Evolutionary conservation across 2,113 vertebrate genomes (phyloP).

Genomic region (Conger conger): DNA sequence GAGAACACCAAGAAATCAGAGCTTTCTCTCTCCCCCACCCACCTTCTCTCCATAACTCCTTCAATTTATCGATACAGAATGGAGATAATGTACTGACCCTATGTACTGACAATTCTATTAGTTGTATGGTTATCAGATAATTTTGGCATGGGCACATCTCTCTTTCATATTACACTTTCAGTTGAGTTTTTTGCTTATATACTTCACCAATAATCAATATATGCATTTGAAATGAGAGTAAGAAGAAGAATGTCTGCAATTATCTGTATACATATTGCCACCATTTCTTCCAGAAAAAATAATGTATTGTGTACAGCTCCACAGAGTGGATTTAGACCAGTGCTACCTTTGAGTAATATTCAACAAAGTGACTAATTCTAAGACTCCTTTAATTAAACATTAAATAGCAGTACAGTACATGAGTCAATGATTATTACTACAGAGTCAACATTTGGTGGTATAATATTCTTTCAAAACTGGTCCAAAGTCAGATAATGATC

Average conservation of each 20-base stretch:
- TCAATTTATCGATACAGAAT: not conserved
- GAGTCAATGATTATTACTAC: slow-evolving; percentile 20
- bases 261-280: not conserved
- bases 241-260: not conserved
- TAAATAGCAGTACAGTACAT: slow-evolving; percentile 40
- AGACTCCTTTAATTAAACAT: slow-evolving; percentile 38
- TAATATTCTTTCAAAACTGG: not conserved
- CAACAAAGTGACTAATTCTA: slow-evolving; percentile 21
- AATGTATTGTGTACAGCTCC: not conserved
- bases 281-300: slow-evolving; percentile 8
- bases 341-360: slow-evolving; percentile 5
- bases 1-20: not conserved
- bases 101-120: not conserved
- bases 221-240: not conserved
- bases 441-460: slow-evolving; percentile 5
- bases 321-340: slow-evolving; percentile 5
- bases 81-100: no score
- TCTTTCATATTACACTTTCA: not conserved
- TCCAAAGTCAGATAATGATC: not conserved
- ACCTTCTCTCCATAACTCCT: not conserved
- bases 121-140: not conserved
- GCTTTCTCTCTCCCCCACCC: not conserved
- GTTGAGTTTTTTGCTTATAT: not conserved
- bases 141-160: not conserved
- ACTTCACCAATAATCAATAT: not conserved